Base-by-base conservation (phyloP, 2,888 invertebrate species). In the Mimachlamys varia region DNA sequence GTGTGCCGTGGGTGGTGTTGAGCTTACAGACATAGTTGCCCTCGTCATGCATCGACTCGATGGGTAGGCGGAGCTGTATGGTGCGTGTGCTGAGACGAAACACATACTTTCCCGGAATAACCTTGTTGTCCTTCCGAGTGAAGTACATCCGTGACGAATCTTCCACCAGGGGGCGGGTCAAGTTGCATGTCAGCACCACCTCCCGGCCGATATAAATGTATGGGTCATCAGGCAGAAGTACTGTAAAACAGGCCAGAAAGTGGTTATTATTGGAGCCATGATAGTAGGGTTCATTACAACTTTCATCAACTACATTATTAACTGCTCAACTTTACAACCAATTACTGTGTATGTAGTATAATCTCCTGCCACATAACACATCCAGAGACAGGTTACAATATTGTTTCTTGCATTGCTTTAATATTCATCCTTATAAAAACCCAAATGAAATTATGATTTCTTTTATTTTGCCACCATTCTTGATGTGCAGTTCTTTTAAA, bases 201-300 rank as follows among this genome's bases (percentile, higher is more conserved):
- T 93, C 93, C 27, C 94, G 93, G 13, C 94, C 95, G 53, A 95
- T 94, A 89, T 93, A 95, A 22, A 94, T 92, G 90, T 94, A 94
- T 0, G 95, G 94, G 89, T 94, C 93, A 87, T 92, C 91, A 12
- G 95, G 94, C 17, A 91, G 89, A 17, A 95, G 93, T 89, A 94
- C 95, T 95, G 93, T 22, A 92, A 92, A n/a, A 91, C 88, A 88
- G 50, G 76, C 44, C 38, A 88, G 50, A n/a, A n/a, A 22, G 58
- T 22, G 22, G 58, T 58, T 22, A 58, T 58, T 58, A 58, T 58
- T 53, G 17, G 19, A 53, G 19, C 19, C 13, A 17, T 17, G 5
- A 53, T 53, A 3, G 44, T 44, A 44, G 44, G 44, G 44, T 44
- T 44, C 44, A 44, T 5, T 44, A 44, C 44, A 44, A 44, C 7